Evolutionary conservation across 2,888 invertebrate genomes (phyloP).

Genomic region (Apamea sordens): DNA sequence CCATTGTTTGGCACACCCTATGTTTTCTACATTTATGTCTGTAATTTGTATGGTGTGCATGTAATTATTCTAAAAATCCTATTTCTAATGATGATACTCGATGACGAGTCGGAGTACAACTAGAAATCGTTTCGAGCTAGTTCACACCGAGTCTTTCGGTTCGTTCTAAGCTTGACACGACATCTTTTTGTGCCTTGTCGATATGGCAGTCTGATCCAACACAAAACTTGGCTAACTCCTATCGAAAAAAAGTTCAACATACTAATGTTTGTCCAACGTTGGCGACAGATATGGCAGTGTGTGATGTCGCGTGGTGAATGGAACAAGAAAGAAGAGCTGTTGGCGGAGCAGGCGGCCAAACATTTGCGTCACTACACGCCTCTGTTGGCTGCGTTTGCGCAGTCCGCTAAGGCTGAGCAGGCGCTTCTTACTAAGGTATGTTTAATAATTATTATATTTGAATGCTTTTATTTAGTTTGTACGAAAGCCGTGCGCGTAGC

Average conservation of each 20-base stretch:
- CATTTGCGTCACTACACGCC: constrained; percentile 96
- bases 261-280: constrained; percentile 16
- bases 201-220: constrained; percentile 85
- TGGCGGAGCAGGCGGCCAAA: constrained; percentile 98
- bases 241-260: constrained; percentile 5
- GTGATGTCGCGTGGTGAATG: constrained; percentile 99
- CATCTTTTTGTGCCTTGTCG: constrained; percentile 75
- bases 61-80: background rate
- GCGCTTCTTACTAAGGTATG: constrained; percentile 94
- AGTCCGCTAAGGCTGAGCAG: constrained; percentile 96
- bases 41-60: too few species aligned
- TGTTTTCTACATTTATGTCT: background rate
- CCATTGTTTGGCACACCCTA: background rate
- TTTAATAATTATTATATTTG: background rate
- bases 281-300: constrained; percentile 95
- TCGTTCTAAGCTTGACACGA: constrained; percentile 66
- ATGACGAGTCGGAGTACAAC: constrained; percentile 88
- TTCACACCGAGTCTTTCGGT: constrained; percentile 80
- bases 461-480: background rate
- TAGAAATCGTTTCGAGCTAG: constrained; percentile 65
- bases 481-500: too few species aligned
- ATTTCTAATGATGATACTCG: constrained; percentile 87
- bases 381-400: constrained; percentile 96
- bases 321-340: constrained; percentile 99
- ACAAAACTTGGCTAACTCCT: background rate